Evolutionary conservation across 2,888 invertebrate species (phyloP).

Genomic region (Ophonus ardosiacus): DNA sequence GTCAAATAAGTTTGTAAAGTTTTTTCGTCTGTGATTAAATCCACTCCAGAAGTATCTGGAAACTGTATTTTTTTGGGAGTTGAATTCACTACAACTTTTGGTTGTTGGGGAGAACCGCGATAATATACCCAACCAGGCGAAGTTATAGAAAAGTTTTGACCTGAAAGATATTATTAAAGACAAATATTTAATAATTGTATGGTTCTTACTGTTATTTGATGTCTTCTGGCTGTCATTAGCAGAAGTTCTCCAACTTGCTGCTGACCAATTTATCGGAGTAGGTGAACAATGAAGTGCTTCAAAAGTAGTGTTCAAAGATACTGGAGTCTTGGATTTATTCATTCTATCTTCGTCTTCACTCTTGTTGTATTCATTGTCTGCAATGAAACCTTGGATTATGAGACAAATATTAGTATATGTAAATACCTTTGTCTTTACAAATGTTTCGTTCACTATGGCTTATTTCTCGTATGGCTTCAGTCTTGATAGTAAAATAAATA

Average conservation of each 20-base stretch:
- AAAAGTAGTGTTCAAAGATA: conserved; percentile 29
- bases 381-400: conserved; percentile 48
- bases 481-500: conserved; percentile 73
- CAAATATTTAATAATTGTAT: neutral
- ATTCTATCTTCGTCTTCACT: conserved; percentile 10
- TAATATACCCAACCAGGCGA: conserved; percentile 74
- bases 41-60: conserved; percentile 69
- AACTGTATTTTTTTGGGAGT: conserved; percentile 41
- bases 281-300: conserved; percentile 41
- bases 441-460: conserved; percentile 72
- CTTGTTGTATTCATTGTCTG: conserved; percentile 69
- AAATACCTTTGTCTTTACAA: conserved; percentile 75
- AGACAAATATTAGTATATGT: conserved; percentile 16
- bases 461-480: conserved; percentile 70
- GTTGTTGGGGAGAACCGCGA: conserved; percentile 69
- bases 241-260: conserved; percentile 73
- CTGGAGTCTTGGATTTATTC: conserved; percentile 22
- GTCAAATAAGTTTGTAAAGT: conserved; percentile 76
- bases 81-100: conserved; percentile 31
- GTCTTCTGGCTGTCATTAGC: neutral
- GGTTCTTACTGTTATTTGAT: conserved; percentile 71
- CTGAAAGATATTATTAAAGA: conserved; percentile 45
- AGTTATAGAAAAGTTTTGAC: conserved; percentile 68
- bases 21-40: conserved; percentile 77
- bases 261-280: conserved; percentile 70